Evolutionary conservation across 2,113 vertebrate genomes (phyloP), one percentile per base, ranked within the genome.

Genomic region (Brienomyrus brachyistius): DNA sequence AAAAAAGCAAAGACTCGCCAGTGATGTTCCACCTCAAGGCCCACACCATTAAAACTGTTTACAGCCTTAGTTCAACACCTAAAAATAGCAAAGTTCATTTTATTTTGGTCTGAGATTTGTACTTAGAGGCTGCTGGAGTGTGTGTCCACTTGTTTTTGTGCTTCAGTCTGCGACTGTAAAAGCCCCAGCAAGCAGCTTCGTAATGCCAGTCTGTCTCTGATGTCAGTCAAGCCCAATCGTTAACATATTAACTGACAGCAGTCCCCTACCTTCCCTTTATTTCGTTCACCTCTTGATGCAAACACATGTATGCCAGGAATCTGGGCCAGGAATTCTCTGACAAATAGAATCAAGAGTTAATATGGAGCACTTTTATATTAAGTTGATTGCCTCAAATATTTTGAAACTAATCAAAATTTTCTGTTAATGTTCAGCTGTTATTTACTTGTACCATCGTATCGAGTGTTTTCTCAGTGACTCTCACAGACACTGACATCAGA

Each of bases 71-170:
- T 80, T 80, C 62, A 52, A 31, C 47, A 27, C 88, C 88, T 89
- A 89, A 89, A 89, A 89, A 89, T 89, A 89, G 31, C 88, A 54
- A 56, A 89, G 50, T 54, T 66, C n/a, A 48, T 88, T 89, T 88
- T 47, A 31, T 74, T 52, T 89, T 82, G 48, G 66, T 80, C 88
- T 27, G 74, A 89, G 35, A 87, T 56, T 56, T 56, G 52, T 87
- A 87, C 52, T n/a, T 31, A 45, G 54, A 45, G 87, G 52, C 50
- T 56, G 19, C 23, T 87, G 52, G 86, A 87, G 83, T 50, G 83
- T 5, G 9, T 27, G 19, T 51, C 45, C 15, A 5, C 45, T 50
- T 21, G 10, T 85, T 43, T 85, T 50, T 47, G 47, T 85, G 21
- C 19, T 85, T 47, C 82, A 47, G 83, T n/a, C 83, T 50, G 47